Conservation (phyloP, 2,797 vertebrate species). For the Enteromius mattozi region DNA sequence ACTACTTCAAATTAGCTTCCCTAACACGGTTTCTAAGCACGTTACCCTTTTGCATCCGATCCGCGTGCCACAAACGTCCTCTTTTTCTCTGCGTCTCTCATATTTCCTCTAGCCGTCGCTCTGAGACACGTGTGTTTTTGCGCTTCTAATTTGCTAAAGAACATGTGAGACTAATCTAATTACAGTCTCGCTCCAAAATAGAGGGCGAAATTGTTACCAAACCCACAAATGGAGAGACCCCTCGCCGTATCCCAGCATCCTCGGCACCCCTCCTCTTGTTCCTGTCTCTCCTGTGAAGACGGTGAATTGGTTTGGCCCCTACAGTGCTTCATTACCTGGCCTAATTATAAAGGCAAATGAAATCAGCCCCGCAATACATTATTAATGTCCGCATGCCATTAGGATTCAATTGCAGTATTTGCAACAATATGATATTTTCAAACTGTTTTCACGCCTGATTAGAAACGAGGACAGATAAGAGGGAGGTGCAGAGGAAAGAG, state of each 20-base stretch:
- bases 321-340: slow-evolving; percentile 84
- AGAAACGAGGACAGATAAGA: slow-evolving; percentile 72
- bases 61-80: background rate
- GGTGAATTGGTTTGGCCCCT: slow-evolving; percentile 75
- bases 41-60: background rate
- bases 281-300: slow-evolving; percentile 47
- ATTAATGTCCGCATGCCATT: slow-evolving; percentile 79
- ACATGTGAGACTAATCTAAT: slow-evolving; percentile 82
- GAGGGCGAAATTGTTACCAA: slow-evolving; percentile 73
- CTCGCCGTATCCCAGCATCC: slow-evolving; percentile 59
- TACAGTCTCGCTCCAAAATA: slow-evolving; percentile 78
- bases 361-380: slow-evolving; percentile 84
- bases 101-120: slow-evolving; percentile 70
- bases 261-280: background rate
- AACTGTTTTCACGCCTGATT: slow-evolving; percentile 79
- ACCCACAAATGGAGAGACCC: slow-evolving; percentile 72
- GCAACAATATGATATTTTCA: slow-evolving; percentile 80
- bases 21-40: background rate
- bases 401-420: slow-evolving; percentile 79
- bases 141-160: slow-evolving; percentile 79
- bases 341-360: slow-evolving; percentile 95
- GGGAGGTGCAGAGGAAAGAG: slow-evolving; percentile 49
- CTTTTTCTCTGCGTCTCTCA: slow-evolving; percentile 57
- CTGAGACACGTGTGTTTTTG: slow-evolving; percentile 71
- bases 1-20: background rate